phyloP scores from a whole-genome alignment of 1,140 invertebrate species.

The Choristoneura fumiferana region DNA sequence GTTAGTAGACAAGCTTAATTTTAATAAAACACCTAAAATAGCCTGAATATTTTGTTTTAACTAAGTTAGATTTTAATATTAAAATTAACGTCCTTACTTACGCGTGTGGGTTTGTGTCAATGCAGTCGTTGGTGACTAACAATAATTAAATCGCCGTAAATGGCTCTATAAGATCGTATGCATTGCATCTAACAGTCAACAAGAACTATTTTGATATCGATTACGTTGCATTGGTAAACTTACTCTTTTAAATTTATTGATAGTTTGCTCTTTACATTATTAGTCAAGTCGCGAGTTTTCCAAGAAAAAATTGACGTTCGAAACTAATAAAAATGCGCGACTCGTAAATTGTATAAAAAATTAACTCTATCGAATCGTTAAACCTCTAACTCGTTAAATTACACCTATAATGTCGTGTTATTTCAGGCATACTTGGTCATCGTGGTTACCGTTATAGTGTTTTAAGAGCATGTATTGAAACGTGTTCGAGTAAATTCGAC shows the following conservation, averaged over 20 bases:
- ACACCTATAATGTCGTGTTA: background rate
- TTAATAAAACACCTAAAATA: conserved; percentile 24
- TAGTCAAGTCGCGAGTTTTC: background rate
- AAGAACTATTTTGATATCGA: background rate
- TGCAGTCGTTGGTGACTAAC: conserved; percentile 49
- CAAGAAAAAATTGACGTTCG: conserved; percentile 13
- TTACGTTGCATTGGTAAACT: background rate
- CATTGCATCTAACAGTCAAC: conserved; percentile 11
- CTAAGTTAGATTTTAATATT: conserved; percentile 36
- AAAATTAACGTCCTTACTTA: conserved; percentile 61
- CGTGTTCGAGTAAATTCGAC: conserved; percentile 14
- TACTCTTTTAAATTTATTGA: conserved; percentile 2
- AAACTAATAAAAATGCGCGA: background rate
- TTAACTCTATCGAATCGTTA: background rate
- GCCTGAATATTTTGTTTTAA: conserved; percentile 30
- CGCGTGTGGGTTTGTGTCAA: conserved; percentile 75
- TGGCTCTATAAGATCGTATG: conserved; percentile 39
- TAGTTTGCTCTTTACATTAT: background rate
- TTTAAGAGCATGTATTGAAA: background rate
- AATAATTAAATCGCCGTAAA: conserved; percentile 26
- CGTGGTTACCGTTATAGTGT: too few relatives aligned
- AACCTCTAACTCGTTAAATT: background rate
- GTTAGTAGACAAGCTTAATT: conserved; percentile 32
- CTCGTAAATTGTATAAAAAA: conserved; percentile 1
- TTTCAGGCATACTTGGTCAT: conserved; percentile 4